Conservation (phyloP, 2,888 invertebrate genomes). For the Drosophila limbata region DNA sequence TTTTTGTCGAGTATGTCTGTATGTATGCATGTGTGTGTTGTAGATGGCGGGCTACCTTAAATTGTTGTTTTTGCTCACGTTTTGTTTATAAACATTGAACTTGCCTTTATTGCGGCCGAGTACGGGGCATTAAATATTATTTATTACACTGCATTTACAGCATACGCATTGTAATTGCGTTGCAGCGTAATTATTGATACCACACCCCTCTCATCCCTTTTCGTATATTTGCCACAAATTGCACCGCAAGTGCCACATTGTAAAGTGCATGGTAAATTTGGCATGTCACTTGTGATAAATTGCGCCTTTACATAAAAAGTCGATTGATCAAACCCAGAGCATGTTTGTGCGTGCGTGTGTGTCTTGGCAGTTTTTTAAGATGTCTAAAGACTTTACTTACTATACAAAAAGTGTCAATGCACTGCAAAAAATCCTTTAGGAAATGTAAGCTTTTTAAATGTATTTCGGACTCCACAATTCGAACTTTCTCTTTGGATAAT, state of each 20-base stretch:
- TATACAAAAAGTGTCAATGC: too few relatives aligned
- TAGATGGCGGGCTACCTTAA: slow-evolving; percentile 7
- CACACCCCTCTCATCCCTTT: not conserved
- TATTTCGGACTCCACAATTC: too few relatives aligned
- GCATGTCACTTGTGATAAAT: slow-evolving; percentile 29
- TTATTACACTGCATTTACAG: slow-evolving; percentile 9
- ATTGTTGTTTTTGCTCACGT: slow-evolving; percentile 24
- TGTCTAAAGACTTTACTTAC: too few relatives aligned
- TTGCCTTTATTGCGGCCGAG: not conserved
- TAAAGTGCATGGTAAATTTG: slow-evolving; percentile 30
- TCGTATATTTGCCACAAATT: slow-evolving; percentile 4
- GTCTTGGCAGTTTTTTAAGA: slow-evolving; percentile 2
- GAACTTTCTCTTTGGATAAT: too few relatives aligned
- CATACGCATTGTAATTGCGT: slow-evolving; percentile 23
- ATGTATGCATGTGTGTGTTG: slow-evolving; percentile 9
- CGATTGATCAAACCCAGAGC: slow-evolving; percentile 5
- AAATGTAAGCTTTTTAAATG: too few relatives aligned
- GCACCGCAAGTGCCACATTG: slow-evolving; percentile 8
- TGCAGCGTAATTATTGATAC: slow-evolving; percentile 24
- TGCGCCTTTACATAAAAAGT: slow-evolving; percentile 23
- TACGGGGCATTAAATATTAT: slow-evolving; percentile 3
- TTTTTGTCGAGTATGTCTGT: not conserved
- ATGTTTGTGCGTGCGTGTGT: not conserved
- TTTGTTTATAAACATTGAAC: slow-evolving; percentile 70
- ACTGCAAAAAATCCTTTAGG: too few relatives aligned